Percentiles rank a stretch among this genome's conserved stretches.
Conservation (phyloP, 2,113 vertebrate genomes). For the Ceyx cyanopectus region DNA sequence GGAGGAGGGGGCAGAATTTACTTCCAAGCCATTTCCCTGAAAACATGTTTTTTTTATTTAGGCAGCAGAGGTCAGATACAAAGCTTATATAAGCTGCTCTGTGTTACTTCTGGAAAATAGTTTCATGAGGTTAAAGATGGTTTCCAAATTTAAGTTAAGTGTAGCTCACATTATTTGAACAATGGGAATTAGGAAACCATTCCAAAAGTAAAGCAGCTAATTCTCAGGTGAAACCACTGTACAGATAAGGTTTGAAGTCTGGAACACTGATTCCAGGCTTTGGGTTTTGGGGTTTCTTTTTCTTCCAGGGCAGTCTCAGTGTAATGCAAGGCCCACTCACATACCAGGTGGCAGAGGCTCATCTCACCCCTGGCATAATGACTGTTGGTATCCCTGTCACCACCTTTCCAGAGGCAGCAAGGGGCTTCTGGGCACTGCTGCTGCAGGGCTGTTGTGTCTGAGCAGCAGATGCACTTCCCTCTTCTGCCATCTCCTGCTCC, state of each 20-base stretch:
- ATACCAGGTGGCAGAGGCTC: background rate
- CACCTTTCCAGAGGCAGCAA: background rate
- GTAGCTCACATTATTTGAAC: conserved; percentile 68
- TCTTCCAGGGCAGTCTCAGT: background rate
- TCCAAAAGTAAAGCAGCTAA: conserved; percentile 66
- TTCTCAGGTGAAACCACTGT: conserved; percentile 59
- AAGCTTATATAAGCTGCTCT: conserved; percentile 69
- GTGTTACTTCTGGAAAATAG: conserved; percentile 74
- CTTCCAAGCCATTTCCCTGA: conserved; percentile 75
- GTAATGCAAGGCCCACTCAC: background rate
- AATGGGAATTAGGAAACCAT: conserved; percentile 53
- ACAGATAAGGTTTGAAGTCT: conserved; percentile 42
- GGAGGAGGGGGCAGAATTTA: background rate
- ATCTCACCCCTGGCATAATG: background rate
- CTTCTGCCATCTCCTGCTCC: background rate
- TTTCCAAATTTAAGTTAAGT: conserved; percentile 73
- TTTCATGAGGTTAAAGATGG: conserved; percentile 73
- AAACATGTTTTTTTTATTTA: conserved; percentile 78
- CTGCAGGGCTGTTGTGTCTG: background rate
- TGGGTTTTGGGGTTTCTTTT: background rate
- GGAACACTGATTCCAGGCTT: background rate
- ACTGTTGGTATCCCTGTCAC: background rate
- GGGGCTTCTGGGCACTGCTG: conserved; percentile 6
- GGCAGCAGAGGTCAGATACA: conserved; percentile 72
- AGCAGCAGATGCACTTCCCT: background rate